phyloP scores from a whole-genome alignment of 2,113 vertebrate genomes.

The Eudyptes chrysolophus region DNA sequence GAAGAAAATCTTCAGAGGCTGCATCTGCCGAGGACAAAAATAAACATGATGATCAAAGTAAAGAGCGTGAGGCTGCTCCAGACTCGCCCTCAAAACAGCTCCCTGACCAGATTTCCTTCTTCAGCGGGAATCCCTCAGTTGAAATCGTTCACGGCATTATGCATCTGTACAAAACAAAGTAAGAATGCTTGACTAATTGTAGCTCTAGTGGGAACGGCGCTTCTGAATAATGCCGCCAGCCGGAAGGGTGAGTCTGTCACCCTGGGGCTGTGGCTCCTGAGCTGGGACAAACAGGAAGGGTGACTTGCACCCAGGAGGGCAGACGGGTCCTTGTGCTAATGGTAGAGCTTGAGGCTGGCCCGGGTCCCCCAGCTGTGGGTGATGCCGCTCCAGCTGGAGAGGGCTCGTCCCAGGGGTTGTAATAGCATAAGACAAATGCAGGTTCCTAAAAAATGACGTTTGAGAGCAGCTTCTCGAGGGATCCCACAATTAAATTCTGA shows the following conservation, averaged over 20 bases:
- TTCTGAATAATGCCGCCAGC: background rate
- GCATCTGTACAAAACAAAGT: constrained; percentile 99
- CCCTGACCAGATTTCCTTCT: constrained; percentile 97
- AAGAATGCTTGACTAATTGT: constrained; percentile 47
- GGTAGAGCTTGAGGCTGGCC: background rate
- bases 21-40: constrained; percentile 47
- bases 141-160: constrained; percentile 98
- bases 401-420: background rate
- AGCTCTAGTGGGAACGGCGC: background rate
- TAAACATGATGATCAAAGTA: constrained; percentile 48
- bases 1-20: constrained; percentile 59
- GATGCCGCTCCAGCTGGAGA: background rate
- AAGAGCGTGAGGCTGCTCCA: constrained; percentile 64
- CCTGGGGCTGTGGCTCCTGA: background rate
- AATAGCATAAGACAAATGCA: rapidly evolving
- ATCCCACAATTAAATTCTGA: background rate
- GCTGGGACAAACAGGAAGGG: constrained; percentile 18
- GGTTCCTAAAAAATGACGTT: rapidly evolving
- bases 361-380: background rate
- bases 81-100: constrained; percentile 95
- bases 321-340: rapidly evolving
- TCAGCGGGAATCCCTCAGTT: constrained; percentile 95
- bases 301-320: background rate
- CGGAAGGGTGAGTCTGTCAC: background rate
- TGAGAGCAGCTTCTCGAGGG: background rate